A percentile compares a stretch with the other conserved stretches of the same genome.
These are phyloP conservation scores for Lithophane ornitopus DNA, from an alignment of 2,888 invertebrate species.

Conservation along the genomic window DNA sequence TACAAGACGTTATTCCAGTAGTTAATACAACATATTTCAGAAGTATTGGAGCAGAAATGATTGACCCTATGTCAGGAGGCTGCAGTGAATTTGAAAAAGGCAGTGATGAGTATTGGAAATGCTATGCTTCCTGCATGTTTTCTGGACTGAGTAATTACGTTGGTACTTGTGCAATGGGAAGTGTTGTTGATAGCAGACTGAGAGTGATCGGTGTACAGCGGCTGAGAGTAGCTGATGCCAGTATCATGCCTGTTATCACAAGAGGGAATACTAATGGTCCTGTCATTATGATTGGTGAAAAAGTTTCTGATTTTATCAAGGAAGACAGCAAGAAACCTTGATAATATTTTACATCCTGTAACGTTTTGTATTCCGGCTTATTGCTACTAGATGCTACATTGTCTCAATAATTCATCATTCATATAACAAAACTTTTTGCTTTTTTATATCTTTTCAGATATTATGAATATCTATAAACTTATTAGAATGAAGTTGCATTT, in stretches of 20 bases:
- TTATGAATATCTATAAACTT: background rate
- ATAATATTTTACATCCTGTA: background rate
- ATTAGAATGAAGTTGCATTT: background rate
- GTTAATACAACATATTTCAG: slow-evolving; percentile 55
- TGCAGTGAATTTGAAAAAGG: slow-evolving; percentile 40
- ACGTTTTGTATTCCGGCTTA: background rate
- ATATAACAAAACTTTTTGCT: background rate
- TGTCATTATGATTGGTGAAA: slow-evolving; percentile 94
- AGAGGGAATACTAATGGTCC: slow-evolving; percentile 94
- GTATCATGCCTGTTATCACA: slow-evolving; percentile 93
- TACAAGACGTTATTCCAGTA: slow-evolving; percentile 39
- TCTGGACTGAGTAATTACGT: slow-evolving; percentile 53
- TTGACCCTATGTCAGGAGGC: slow-evolving; percentile 26
- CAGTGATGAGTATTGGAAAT: slow-evolving; percentile 63
- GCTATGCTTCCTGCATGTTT: slow-evolving; percentile 54
- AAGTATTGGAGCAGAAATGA: slow-evolving; percentile 42
- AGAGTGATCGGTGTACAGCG: slow-evolving; percentile 68
- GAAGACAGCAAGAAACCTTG: slow-evolving; percentile 16
- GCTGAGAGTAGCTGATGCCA: slow-evolving; percentile 92
- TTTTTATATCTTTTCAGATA: background rate
- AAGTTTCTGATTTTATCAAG: slow-evolving; percentile 58
- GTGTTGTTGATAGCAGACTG: slow-evolving; percentile 63
- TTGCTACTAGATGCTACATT: background rate
- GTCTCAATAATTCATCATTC: background rate
- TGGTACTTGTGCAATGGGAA: slow-evolving; percentile 68